phyloP scores from a whole-genome alignment of 2,888 invertebrate genomes.

The Nasonovia ribisnigri region DNA sequence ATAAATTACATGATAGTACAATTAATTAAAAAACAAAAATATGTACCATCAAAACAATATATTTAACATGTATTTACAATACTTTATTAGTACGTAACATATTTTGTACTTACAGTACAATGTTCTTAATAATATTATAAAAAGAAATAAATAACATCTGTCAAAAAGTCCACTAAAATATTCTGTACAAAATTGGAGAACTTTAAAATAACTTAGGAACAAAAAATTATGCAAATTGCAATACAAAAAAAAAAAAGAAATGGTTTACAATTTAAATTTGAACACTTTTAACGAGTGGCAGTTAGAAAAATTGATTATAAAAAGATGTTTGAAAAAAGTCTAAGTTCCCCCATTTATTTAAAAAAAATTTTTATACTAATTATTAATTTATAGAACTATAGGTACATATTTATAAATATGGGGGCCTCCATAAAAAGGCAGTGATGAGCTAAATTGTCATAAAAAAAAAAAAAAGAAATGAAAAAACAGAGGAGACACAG shows the following conservation, averaged over 20 bases:
- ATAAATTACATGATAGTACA: background rate
- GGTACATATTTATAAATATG: constrained; percentile 43
- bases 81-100: constrained; percentile 46
- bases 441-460: constrained; percentile 39
- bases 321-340: constrained; percentile 51
- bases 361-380: constrained; percentile 17
- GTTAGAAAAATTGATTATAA: constrained; percentile 63
- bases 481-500: background rate
- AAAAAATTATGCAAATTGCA: constrained; percentile 57
- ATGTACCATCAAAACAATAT: constrained; percentile 59
- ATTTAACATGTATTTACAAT: constrained; percentile 63
- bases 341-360: constrained; percentile 58
- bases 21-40: background rate
- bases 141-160: constrained; percentile 63
- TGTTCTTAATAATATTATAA: constrained; percentile 56
- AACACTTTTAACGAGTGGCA: constrained; percentile 65
- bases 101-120: constrained; percentile 54
- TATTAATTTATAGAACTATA: constrained; percentile 48
- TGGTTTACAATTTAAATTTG: constrained; percentile 61
- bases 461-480: constrained; percentile 21
- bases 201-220: constrained; percentile 62
- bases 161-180: constrained; percentile 55
- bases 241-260: constrained; percentile 54
- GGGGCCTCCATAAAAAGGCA: constrained; percentile 50
- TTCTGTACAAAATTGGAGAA: constrained; percentile 58